These are phyloP conservation scores for Plestiodon gilberti DNA, from an alignment of 2,113 vertebrate genomes.

Conservation along the genomic window DNA sequence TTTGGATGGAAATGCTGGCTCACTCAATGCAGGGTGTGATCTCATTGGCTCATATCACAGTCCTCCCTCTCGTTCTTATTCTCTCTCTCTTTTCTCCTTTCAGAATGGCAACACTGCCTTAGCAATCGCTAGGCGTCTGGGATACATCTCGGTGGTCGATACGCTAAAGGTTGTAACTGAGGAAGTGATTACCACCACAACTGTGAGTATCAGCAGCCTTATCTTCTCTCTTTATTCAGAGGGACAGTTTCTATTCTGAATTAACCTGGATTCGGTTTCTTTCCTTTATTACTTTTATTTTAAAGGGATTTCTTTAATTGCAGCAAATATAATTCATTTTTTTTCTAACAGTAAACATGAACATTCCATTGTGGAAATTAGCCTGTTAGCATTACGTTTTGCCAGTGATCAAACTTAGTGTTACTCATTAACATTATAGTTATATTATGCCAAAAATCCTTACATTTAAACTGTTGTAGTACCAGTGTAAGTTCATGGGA, in stretches of 20 bases:
- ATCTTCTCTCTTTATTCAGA: conserved; percentile 13
- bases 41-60: conserved; percentile 72
- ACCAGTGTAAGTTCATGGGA: background rate
- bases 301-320: conserved; percentile 4
- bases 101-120: conserved; percentile 98
- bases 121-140: conserved; percentile 93
- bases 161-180: conserved; percentile 97
- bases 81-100: conserved; percentile 57
- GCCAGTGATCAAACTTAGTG: background rate
- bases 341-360: background rate
- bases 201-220: conserved; percentile 77
- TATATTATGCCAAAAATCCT: background rate
- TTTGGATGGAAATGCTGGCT: conserved; percentile 84
- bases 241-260: background rate
- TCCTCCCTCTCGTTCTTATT: conserved; percentile 62
- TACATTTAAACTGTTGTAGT: background rate
- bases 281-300: conserved; percentile 3
- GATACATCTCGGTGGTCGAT: conserved; percentile 98
- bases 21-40: conserved; percentile 68
- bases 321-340: background rate
- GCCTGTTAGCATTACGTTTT: background rate
- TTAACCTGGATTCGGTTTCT: background rate
- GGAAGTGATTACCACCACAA: conserved; percentile 94
- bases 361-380: background rate
- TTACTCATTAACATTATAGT: background rate